phyloP scores from a whole-genome alignment of 1,140 invertebrate genomes.

The Thrips palmi region DNA sequence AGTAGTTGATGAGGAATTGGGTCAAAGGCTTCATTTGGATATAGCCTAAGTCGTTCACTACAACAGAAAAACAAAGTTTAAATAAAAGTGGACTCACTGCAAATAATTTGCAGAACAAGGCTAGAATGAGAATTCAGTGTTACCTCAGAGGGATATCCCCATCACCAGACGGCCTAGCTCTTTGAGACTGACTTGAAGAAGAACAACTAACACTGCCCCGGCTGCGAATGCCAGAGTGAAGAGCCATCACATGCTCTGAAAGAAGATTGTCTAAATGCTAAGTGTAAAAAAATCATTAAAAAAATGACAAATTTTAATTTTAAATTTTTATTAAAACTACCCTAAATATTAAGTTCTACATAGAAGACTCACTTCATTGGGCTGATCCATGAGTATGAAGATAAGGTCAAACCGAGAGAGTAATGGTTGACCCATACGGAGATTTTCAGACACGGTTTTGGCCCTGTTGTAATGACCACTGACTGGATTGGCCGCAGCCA shows the following conservation, averaged over 20 bases:
- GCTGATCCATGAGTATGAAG: constrained; percentile 76
- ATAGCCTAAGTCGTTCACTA: constrained; percentile 41
- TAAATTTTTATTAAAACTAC: constrained; percentile 7
- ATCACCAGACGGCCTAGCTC: too few species aligned
- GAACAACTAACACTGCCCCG: too few species aligned
- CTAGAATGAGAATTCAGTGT: too few species aligned
- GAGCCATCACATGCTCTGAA: constrained; percentile 62
- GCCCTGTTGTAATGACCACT: constrained; percentile 72
- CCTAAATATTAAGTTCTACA: constrained; percentile 4
- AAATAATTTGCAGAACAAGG: too few species aligned
- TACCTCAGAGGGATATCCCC: too few species aligned
- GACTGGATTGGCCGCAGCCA: constrained; percentile 83
- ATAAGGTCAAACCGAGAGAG: constrained; percentile 86
- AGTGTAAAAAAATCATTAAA: constrained; percentile 1
- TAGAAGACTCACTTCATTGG: constrained; percentile 40
- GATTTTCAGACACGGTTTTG: constrained; percentile 79
- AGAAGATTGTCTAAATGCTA: constrained; percentile 53
- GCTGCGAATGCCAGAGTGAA: constrained; percentile 45
- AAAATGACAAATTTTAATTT: not conserved
- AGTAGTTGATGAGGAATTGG: constrained; percentile 53
- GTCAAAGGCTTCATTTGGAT: constrained; percentile 40
- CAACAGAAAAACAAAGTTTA: constrained; percentile 16
- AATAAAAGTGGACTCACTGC: not conserved
- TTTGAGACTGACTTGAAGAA: too few species aligned
- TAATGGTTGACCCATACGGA: constrained; percentile 67